Percentiles rank a stretch among this genome's conserved stretches.
phyloP scores from a whole-genome alignment of 37 sponge, comb jelly and placozoan genomes.

The Bolinopsis microptera region DNA sequence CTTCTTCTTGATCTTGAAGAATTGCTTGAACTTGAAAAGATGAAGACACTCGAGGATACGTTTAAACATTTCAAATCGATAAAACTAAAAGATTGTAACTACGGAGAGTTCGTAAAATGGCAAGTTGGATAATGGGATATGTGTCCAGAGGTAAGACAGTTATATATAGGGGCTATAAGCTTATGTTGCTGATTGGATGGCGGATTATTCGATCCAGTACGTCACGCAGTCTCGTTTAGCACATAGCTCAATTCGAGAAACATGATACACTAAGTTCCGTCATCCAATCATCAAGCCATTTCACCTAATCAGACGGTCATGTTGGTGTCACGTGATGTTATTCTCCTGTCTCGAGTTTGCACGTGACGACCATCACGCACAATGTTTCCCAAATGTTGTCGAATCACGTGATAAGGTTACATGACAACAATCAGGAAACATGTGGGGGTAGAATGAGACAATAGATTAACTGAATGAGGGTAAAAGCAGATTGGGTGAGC shows the following conservation, averaged over 20 bases:
- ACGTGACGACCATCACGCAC: background rate
- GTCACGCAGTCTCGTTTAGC: background rate
- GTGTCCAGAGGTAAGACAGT: too few relatives aligned
- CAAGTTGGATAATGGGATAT: too few relatives aligned
- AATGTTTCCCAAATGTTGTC: background rate
- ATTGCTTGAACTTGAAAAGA: conserved; percentile 18
- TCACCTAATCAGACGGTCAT: background rate
- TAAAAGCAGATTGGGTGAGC: background rate
- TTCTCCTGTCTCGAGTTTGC: background rate
- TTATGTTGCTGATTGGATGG: background rate
- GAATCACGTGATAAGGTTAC: background rate
- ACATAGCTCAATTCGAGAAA: background rate
- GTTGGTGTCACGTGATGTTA: background rate
- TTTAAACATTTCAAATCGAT: background rate
- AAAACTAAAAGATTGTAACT: too few relatives aligned
- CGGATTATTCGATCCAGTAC: background rate
- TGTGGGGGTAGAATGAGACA: background rate
- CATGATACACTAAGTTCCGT: background rate
- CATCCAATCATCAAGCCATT: background rate
- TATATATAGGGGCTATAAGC: too few relatives aligned
- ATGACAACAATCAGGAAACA: background rate
- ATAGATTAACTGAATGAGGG: background rate
- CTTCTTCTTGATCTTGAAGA: conserved; percentile 53
- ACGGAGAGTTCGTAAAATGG: too few relatives aligned
- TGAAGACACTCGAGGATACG: background rate